A percentile compares a stretch with the other conserved stretches of the same genome.
Conservation (phyloP, 1,140 invertebrate genomes). For the Cyrtorhinus lividipennis region DNA sequence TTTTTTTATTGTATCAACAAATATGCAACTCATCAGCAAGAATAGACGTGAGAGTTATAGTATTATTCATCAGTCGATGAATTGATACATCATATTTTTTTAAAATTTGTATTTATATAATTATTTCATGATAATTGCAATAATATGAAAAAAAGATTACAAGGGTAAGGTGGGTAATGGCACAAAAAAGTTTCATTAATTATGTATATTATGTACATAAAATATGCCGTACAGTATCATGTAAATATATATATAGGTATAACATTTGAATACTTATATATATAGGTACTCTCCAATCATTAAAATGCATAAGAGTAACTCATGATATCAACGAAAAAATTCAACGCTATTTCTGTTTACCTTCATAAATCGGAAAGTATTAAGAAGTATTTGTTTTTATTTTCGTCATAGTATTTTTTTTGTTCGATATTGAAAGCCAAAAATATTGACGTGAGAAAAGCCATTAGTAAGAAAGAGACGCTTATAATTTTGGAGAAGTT, state of each 20-base stretch:
- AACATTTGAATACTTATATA: neutral
- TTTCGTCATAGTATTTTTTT: no score
- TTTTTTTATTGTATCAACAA: slow-evolving; percentile 25
- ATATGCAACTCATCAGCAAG: slow-evolving; percentile 23
- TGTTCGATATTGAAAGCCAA: no score
- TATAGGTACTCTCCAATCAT: neutral
- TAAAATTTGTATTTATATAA: neutral
- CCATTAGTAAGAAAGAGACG: neutral
- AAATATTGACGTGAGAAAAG: neutral
- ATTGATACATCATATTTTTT: slow-evolving; percentile 19
- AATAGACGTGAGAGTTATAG: slow-evolving; percentile 22
- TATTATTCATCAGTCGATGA: slow-evolving; percentile 18
- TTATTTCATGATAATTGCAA: slow-evolving; percentile 18
- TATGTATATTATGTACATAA: slow-evolving; percentile 11
- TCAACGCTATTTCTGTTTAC: no score
- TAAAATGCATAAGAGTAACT: no score
- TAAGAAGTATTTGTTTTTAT: no score
- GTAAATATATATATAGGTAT: slow-evolving; percentile 10
- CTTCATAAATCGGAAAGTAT: no score
- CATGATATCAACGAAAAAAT: no score
- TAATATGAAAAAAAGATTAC: slow-evolving; percentile 21
- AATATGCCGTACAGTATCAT: slow-evolving; percentile 11
- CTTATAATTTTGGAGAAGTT: neutral
- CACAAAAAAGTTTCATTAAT: neutral
- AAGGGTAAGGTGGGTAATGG: neutral